phyloP scores from a whole-genome alignment of 2,113 vertebrate genomes.

The Arizona elegans region DNA sequence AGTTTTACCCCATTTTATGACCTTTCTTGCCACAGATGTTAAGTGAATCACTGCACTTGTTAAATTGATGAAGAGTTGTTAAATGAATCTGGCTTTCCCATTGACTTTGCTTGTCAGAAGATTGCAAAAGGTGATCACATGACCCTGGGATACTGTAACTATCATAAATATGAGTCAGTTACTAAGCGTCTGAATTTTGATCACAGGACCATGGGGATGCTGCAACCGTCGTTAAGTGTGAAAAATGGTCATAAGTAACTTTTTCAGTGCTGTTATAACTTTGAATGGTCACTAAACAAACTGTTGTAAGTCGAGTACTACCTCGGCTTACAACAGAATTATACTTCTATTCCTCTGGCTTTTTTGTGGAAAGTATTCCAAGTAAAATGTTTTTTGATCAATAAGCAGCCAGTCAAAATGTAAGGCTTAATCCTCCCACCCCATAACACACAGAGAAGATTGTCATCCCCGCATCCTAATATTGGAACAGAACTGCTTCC shows the following conservation, averaged over 20 bases:
- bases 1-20: too few relatives aligned
- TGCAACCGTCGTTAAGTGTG: background rate
- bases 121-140: background rate
- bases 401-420: background rate
- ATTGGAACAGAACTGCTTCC: background rate
- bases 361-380: background rate
- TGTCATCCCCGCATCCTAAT: background rate
- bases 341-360: background rate
- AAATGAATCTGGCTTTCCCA: too few relatives aligned
- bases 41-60: too few relatives aligned
- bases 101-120: too few relatives aligned
- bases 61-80: too few relatives aligned
- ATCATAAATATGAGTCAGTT: background rate
- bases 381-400: background rate
- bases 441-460: too few relatives aligned
- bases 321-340: background rate
- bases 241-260: background rate
- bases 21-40: too few relatives aligned
- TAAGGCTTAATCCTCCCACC: background rate
- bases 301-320: background rate
- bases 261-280: background rate
- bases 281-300: too few relatives aligned
- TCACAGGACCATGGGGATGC: background rate
- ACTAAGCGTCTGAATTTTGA: background rate
- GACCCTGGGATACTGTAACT: background rate